phyloP scores from a whole-genome alignment of 2,888 invertebrate genomes.

The Stenolophus ochropezus region DNA sequence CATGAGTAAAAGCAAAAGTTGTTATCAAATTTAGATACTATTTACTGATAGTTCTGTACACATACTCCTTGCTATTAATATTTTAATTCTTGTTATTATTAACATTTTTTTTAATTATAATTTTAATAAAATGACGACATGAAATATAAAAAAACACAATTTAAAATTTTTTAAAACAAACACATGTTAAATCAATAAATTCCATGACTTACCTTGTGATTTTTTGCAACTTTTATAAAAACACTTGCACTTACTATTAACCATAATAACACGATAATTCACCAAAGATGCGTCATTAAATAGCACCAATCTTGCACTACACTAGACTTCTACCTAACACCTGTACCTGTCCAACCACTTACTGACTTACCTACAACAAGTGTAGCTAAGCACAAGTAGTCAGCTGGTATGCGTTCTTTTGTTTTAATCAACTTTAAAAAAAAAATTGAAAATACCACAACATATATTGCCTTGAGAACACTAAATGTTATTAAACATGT shows the following conservation, averaged over 20 bases:
- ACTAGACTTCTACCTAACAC: slow-evolving; percentile 38
- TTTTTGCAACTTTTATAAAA: slow-evolving; percentile 44
- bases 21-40: neutral
- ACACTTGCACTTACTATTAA: slow-evolving; percentile 52
- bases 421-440: neutral
- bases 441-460: neutral
- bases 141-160: too few relatives aligned
- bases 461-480: neutral
- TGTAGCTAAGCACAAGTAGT: neutral
- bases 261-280: slow-evolving; percentile 51
- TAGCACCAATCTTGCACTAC: slow-evolving; percentile 45
- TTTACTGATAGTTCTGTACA: neutral
- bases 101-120: too few relatives aligned
- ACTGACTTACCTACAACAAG: slow-evolving; percentile 24
- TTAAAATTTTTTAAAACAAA: neutral
- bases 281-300: slow-evolving; percentile 41
- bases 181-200: slow-evolving; percentile 25
- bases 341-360: slow-evolving; percentile 32
- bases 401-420: slow-evolving; percentile 43
- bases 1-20: neutral
- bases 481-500: neutral
- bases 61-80: neutral
- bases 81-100: neutral
- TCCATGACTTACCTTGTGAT: slow-evolving; percentile 48
- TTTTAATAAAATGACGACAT: too few relatives aligned